A percentile compares a stretch with the other conserved stretches of the same genome.
Conservation (phyloP, 2,888 invertebrate genomes). For the Idaea aversata region DNA sequence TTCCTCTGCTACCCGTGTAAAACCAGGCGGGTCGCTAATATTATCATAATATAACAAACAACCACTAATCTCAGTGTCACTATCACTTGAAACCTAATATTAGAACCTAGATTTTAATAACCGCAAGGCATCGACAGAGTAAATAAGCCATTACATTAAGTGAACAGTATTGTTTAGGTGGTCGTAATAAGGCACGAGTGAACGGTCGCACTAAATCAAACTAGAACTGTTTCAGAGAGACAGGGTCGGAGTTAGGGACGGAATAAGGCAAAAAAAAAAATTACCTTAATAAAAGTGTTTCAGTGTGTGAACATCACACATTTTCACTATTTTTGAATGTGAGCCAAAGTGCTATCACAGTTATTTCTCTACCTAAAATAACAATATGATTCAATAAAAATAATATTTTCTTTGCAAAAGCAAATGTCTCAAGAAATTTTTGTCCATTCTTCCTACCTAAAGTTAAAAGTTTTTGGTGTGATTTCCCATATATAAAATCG, state of each 20-base stretch:
- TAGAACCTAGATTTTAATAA: slow-evolving; percentile 4
- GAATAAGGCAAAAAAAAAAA: neutral
- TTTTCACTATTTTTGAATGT: too few species aligned
- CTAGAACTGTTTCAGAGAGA: slow-evolving; percentile 17
- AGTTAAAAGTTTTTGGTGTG: too few species aligned
- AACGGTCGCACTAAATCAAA: slow-evolving; percentile 64
- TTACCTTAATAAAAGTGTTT: neutral
- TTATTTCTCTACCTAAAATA: too few species aligned
- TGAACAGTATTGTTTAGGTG: slow-evolving; percentile 54
- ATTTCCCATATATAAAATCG: too few species aligned
- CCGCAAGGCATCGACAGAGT: slow-evolving; percentile 16
- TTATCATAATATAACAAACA: neutral
- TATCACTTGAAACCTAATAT: neutral
- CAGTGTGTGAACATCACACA: neutral
- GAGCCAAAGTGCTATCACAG: too few species aligned
- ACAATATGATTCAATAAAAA: too few species aligned
- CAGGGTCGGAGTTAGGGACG: neutral
- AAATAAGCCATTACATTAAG: slow-evolving; percentile 23
- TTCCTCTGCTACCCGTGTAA: too few species aligned
- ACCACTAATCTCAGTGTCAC: neutral
- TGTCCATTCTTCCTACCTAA: too few species aligned
- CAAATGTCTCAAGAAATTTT: too few species aligned
- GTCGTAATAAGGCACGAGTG: slow-evolving; percentile 48
- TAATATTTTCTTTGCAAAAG: too few species aligned
- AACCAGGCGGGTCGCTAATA: neutral